Conservation (phyloP, 23 tunicate species). For the Phallusia fumigata region DNA sequence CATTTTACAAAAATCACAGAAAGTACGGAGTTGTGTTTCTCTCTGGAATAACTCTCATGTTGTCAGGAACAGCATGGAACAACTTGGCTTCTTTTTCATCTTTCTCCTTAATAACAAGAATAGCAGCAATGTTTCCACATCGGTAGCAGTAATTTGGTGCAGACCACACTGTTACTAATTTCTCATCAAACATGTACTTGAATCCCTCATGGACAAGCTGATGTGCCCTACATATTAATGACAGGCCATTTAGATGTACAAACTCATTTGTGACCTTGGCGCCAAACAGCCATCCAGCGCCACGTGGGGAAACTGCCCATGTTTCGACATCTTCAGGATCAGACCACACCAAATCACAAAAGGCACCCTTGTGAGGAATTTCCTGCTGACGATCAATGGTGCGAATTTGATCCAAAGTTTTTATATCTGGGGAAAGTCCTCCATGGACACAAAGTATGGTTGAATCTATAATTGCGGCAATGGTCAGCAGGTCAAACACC, state of each 20-base stretch:
- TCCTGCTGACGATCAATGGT: slow-evolving; percentile 95
- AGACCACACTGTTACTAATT: slow-evolving; percentile 90
- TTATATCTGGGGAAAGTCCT: slow-evolving; percentile 89
- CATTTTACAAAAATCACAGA: slow-evolving; percentile 26
- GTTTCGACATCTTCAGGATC: slow-evolving; percentile 95
- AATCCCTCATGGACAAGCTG: slow-evolving; percentile 93
- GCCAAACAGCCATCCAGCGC: slow-evolving; percentile 98
- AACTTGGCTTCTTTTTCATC: slow-evolving; percentile 56
- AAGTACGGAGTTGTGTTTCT: slow-evolving; percentile 84
- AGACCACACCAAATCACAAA: slow-evolving; percentile 98
- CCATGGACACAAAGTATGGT: slow-evolving; percentile 94
- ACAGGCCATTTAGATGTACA: slow-evolving; percentile 72
- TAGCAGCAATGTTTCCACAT: slow-evolving; percentile 93
- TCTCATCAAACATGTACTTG: slow-evolving; percentile 94
- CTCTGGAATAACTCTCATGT: slow-evolving; percentile 75
- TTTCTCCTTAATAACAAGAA: slow-evolving; percentile 46
- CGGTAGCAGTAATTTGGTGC: slow-evolving; percentile 97
- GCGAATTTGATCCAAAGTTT: slow-evolving; percentile 91
- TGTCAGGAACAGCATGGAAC: slow-evolving; percentile 89
- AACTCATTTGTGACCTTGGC: slow-evolving; percentile 89
- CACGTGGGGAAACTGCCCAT: slow-evolving; percentile 88
- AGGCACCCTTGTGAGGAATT: slow-evolving; percentile 97
- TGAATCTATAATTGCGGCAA: slow-evolving; percentile 97
- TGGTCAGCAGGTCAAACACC: slow-evolving; percentile 93
- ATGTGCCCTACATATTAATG: slow-evolving; percentile 90